Percentiles rank a stretch among this genome's conserved stretches.
These are phyloP conservation scores for Girardia tigrina DNA, from an alignment of 2,888 invertebrate species.

Conservation along the genomic window DNA sequence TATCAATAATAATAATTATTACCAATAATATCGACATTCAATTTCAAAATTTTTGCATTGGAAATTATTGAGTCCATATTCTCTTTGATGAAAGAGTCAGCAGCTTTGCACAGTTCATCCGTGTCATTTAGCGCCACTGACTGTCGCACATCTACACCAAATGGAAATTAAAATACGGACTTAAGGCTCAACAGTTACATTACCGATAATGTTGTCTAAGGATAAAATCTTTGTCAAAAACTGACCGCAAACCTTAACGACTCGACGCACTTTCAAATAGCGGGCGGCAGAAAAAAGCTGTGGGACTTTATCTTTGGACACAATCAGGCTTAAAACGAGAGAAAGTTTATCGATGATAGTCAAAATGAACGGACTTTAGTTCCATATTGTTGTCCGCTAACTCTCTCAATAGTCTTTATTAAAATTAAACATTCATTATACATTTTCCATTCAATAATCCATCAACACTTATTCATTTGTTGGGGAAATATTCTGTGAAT, in stretches of 20 bases:
- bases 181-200: not conserved
- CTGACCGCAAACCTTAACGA: not conserved
- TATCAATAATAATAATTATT: not conserved
- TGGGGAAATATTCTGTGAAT: no score
- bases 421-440: no score
- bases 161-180: not conserved
- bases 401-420: no score
- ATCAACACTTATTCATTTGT: no score
- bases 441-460: no score
- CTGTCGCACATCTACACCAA: not conserved
- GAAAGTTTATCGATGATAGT: no score
- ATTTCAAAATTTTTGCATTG: not conserved
- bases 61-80: constrained; percentile 6
- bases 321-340: no score
- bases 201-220: not conserved
- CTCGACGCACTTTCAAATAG: not conserved
- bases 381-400: no score
- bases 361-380: no score
- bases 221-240: not conserved
- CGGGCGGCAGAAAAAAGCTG: not conserved
- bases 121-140: not conserved
- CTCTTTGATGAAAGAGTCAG: constrained; percentile 2
- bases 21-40: not conserved
- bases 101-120: not conserved
- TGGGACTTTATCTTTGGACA: not conserved